Percentiles rank a stretch among this genome's conserved stretches.
These are phyloP conservation scores for Corynorhinus townsendii DNA, from an alignment of 2,113 vertebrate species.

Conservation along the genomic window DNA sequence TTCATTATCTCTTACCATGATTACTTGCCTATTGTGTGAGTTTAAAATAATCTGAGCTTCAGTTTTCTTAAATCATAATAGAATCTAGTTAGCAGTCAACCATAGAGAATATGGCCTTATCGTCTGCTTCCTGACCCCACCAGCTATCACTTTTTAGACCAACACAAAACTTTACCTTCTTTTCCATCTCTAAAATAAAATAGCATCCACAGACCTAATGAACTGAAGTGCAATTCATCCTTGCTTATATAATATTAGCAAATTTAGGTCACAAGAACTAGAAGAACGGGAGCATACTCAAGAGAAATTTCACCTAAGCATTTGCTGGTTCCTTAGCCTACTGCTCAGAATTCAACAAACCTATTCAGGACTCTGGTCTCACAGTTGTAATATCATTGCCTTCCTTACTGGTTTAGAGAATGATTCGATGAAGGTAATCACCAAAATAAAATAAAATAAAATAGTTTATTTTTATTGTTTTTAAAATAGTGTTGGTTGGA, in stretches of 20 bases:
- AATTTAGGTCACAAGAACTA: background rate
- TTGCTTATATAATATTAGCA: background rate
- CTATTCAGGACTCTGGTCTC: background rate
- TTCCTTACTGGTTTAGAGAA: background rate
- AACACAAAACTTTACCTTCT: background rate
- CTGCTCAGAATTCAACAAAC: background rate
- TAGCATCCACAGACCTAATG: background rate
- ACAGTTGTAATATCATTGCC: background rate
- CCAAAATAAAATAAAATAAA: background rate
- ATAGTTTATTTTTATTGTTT: background rate
- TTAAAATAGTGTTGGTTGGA: background rate
- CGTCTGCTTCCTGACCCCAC: background rate
- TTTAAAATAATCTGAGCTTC: background rate
- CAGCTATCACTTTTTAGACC: background rate
- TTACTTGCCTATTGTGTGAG: background rate
- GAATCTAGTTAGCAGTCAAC: background rate
- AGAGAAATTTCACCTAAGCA: background rate
- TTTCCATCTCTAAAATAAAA: slow-evolving; percentile 20
- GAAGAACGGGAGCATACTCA: background rate
- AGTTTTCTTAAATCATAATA: background rate
- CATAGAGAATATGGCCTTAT: background rate
- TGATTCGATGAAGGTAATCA: background rate
- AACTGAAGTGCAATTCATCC: background rate
- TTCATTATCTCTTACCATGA: background rate
- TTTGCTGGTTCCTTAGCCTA: background rate